Evolutionary conservation across 1,140 invertebrate genomes (phyloP).

Genomic region (Sweltsa coloradensis): DNA sequence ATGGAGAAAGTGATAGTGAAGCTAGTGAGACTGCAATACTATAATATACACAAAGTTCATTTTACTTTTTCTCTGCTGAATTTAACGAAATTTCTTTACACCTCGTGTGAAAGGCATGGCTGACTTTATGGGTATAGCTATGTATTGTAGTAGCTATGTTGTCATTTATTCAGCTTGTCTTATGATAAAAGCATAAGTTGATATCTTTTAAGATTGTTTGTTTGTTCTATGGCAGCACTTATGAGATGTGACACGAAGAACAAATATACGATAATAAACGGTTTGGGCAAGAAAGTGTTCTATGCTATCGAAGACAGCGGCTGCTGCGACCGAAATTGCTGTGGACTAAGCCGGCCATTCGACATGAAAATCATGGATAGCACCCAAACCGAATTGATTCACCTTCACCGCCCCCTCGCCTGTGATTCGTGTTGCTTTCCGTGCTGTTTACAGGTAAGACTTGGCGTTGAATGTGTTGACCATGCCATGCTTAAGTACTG

Average conservation of each 20-base stretch:
- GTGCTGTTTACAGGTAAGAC: constrained; percentile 45
- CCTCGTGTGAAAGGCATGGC: too few relatives aligned
- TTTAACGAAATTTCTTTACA: too few relatives aligned
- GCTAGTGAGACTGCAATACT: too few relatives aligned
- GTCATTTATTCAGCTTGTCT: too few relatives aligned
- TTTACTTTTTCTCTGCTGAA: too few relatives aligned
- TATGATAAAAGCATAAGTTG: neutral
- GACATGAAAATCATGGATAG: constrained; percentile 78
- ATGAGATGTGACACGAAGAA: constrained; percentile 85
- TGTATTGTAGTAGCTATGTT: too few relatives aligned
- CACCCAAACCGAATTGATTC: constrained; percentile 59
- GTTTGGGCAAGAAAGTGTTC: constrained; percentile 55
- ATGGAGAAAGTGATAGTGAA: too few relatives aligned
- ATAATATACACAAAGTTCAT: too few relatives aligned
- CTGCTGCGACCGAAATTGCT: constrained; percentile 62
- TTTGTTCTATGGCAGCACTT: constrained; percentile 38
- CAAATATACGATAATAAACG: constrained; percentile 71
- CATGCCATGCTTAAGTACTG: neutral
- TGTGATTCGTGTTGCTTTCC: constrained; percentile 44
- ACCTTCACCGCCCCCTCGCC: constrained; percentile 22
- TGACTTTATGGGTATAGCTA: too few relatives aligned
- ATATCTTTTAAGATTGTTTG: too few relatives aligned
- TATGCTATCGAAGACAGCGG: constrained; percentile 74
- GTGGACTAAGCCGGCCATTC: constrained; percentile 65
- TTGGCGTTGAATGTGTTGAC: neutral